Base-by-base conservation (phyloP, 1,140 invertebrate genomes). In the Apis cerana region DNA sequence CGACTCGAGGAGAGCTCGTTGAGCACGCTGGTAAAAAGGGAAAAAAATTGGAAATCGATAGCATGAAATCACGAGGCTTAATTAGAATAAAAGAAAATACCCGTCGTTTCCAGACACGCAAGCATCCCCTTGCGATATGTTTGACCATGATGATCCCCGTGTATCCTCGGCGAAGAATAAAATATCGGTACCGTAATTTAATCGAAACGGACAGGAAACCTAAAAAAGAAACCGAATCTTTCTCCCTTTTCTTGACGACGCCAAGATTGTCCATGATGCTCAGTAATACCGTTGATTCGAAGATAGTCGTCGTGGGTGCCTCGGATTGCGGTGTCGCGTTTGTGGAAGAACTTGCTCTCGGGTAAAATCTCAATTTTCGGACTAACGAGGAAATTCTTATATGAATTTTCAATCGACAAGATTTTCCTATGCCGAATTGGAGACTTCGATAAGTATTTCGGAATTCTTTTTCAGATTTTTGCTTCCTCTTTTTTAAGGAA, bases 251-350 rank as follows among this genome's bases (percentile, higher is more conserved):
- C 72, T 75, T 93, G n/a, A 92, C 91, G 13, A 95, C 93, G 12
- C 85, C 94, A 0, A 92, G 94, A 9, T 91, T 94, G 1, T 94
- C 94, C 54, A 85, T 90, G 43, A 83, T 94, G 56, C 91, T 93
- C 2, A 94, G 93, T 81, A 88, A 93, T 0, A 91, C 93, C 59
- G 91, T 96, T n/a, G 96, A 96, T 80, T 91, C 94, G 13, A 95
- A 95, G 82, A 96, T 98, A 72, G 96, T 97, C 1, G 95, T 97
- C 11, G 95, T 97, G 0, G 97, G 97, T 1, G 96, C 96, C 19
- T 97, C 97, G 67, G 94, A 96, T 65, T 96, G 96, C 13, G 96
- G 96, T 2, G 91, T 97, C 3, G 93, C 96, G 8, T 97, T 97
- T 89, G 75, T 97, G 19, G 96, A 97, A 89, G 93, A 95, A 27